Evolutionary conservation across 2,113 vertebrate species (phyloP), one percentile per base, ranked within the genome.

Genomic region (Labrus mixtus): DNA sequence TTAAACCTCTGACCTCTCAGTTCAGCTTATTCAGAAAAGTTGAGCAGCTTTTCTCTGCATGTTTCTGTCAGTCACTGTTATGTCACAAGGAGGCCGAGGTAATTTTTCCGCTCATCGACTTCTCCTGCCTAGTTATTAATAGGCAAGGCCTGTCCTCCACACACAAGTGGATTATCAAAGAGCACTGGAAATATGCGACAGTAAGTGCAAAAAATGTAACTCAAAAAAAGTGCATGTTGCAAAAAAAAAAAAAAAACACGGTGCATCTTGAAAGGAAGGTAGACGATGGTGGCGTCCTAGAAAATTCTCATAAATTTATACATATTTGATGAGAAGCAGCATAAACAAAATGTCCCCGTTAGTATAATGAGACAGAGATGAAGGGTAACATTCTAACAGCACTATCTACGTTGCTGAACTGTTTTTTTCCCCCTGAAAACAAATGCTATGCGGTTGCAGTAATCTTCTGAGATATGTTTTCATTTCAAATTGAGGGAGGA

Each of bases 281-380:
- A 55, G 56, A 79, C n/a, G 68, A 79, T 71, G 71, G 33, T 36
- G 69, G 68, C 77, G 80, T 79, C 86, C 85, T 78, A 88, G 88
- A 88, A 91, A 89, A 85, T 74, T 46, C 73, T 82, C 77, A 48
- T 73, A 87, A 68, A 78, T 83, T 39, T 78, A 78, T 90, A 48
- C 80, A 90, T 89, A 79, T 89, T 90, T 87, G 68, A 92, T 91
- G 85, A 86, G 68, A 77, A 3, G 36, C 50, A 48, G 78, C 89
- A 78, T 87, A 79, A 82, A 83, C 84, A 90, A 87, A 89, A 89
- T 76, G 83, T 87, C 83, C 72, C 82, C 1, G 33, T 60, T 64
- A 43, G 56, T 79, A 76, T 83, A 85, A 90, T 88, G 81, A 87
- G 81, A 73, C 45, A 10, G 55, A 78, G 83, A 82, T 81, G 73